Conservation (phyloP, 2,888 invertebrate species). For the Torymus aiolomorphi region DNA sequence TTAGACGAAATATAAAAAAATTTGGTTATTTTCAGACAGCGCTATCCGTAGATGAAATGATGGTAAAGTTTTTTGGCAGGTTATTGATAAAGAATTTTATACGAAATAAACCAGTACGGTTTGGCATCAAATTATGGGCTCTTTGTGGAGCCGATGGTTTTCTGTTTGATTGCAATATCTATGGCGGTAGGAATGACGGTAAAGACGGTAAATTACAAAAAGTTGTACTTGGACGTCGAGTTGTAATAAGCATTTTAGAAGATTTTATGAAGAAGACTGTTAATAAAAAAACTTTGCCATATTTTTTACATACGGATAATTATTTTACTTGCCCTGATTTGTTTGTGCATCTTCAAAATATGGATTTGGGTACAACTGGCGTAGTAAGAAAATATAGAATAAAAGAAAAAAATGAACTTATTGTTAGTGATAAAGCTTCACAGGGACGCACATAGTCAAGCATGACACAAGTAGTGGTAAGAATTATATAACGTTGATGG, state of each 20-base stretch:
- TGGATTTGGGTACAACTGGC: constrained; percentile 23
- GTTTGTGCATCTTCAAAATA: constrained; percentile 5
- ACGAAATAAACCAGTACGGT: constrained; percentile 30
- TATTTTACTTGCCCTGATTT: constrained; percentile 22
- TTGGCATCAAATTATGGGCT: constrained; percentile 31
- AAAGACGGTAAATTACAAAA: neutral
- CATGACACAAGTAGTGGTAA: constrained; percentile 33
- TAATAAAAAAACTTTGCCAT: neutral
- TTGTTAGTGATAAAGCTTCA: constrained; percentile 10
- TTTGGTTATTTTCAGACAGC: constrained; percentile 39
- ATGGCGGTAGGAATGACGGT: constrained; percentile 4
- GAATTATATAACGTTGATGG: constrained; percentile 34
- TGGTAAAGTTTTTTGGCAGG: neutral
- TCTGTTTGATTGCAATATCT: constrained; percentile 16
- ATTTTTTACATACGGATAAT: constrained; percentile 33
- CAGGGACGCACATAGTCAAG: constrained; percentile 11
- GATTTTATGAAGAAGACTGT: constrained; percentile 1
- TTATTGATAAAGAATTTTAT: neutral
- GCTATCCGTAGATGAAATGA: constrained; percentile 29
- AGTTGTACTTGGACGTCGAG: neutral
- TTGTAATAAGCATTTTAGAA: constrained; percentile 24
- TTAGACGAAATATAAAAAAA: constrained; percentile 8
- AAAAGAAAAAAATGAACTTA: constrained; percentile 30
- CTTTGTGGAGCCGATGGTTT: constrained; percentile 8
- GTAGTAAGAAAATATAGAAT: constrained; percentile 21